These are phyloP conservation scores for Caenorhabditis uteleia DNA, from an alignment of 2,888 invertebrate species.

Conservation along the genomic window DNA sequence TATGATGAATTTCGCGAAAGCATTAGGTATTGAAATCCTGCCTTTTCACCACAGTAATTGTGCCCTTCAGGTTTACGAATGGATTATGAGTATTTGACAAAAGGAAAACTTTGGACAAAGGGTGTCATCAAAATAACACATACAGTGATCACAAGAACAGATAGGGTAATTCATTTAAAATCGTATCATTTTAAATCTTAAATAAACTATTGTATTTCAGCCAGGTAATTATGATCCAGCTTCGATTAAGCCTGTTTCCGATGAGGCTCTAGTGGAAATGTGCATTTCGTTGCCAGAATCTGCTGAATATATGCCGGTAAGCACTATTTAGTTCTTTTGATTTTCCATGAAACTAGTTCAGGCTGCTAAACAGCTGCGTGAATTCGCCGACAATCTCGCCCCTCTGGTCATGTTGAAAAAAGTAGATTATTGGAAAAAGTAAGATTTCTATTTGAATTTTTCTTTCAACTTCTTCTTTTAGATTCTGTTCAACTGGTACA, in stretches of 20 bases:
- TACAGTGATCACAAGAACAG: constrained; percentile 24
- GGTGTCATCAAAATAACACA: constrained; percentile 47
- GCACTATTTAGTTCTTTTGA: background rate
- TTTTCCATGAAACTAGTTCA: constrained; percentile 6
- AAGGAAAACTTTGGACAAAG: constrained; percentile 50
- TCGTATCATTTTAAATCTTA: background rate
- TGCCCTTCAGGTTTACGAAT: constrained; percentile 48
- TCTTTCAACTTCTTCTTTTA: background rate
- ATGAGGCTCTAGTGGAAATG: constrained; percentile 47
- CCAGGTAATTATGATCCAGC: constrained; percentile 41
- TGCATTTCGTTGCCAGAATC: constrained; percentile 46
- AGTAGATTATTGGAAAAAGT: constrained; percentile 53
- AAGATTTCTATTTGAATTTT: background rate
- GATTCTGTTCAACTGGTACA: constrained; percentile 7
- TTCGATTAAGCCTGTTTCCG: constrained; percentile 34
- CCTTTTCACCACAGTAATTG: background rate
- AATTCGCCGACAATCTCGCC: constrained; percentile 50
- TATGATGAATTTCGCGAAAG: constrained; percentile 57
- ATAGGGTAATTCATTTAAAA: constrained; percentile 22
- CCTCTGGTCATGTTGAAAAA: constrained; percentile 55
- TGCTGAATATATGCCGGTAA: constrained; percentile 43
- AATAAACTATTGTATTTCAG: constrained; percentile 1
- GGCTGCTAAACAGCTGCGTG: constrained; percentile 46
- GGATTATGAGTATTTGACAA: constrained; percentile 56
- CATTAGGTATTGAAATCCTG: too few species aligned